These are phyloP conservation scores for Nymphicus hollandicus DNA, from an alignment of 2,113 vertebrate species.

Conservation along the genomic window DNA sequence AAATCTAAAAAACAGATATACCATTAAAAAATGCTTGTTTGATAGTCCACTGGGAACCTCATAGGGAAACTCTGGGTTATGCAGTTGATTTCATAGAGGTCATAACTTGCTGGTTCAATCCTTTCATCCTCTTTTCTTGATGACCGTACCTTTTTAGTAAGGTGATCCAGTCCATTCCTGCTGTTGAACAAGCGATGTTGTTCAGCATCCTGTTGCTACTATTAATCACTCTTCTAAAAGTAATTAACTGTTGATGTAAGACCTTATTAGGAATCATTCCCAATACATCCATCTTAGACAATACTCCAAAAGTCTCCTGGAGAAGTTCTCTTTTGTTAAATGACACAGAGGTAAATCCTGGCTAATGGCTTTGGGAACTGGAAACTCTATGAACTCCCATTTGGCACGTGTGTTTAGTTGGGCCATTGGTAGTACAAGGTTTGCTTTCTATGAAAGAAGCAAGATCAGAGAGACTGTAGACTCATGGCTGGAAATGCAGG, in stretches of 20 bases:
- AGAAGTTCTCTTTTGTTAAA: background rate
- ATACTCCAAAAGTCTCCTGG: background rate
- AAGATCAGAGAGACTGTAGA: background rate
- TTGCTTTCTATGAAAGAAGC: background rate
- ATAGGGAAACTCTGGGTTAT: background rate
- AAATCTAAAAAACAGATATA: background rate
- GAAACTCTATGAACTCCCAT: background rate
- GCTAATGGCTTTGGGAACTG: background rate
- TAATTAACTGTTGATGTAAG: background rate
- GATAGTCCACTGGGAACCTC: background rate
- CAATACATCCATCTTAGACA: background rate
- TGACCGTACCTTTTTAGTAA: background rate
- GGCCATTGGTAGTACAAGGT: background rate
- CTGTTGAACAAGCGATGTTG: rapidly evolving
- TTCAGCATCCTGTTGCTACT: background rate
- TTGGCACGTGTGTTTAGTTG: background rate
- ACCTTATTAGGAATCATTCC: background rate
- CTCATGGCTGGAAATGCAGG: background rate
- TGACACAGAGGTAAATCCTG: background rate
- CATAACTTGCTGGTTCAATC: background rate
- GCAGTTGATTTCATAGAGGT: background rate
- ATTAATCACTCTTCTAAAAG: background rate
- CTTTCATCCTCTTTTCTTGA: background rate
- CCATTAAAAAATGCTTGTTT: background rate
- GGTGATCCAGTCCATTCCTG: background rate